Conservation (phyloP, 2,113 vertebrate genomes). For the Arvicanthis niloticus region DNA sequence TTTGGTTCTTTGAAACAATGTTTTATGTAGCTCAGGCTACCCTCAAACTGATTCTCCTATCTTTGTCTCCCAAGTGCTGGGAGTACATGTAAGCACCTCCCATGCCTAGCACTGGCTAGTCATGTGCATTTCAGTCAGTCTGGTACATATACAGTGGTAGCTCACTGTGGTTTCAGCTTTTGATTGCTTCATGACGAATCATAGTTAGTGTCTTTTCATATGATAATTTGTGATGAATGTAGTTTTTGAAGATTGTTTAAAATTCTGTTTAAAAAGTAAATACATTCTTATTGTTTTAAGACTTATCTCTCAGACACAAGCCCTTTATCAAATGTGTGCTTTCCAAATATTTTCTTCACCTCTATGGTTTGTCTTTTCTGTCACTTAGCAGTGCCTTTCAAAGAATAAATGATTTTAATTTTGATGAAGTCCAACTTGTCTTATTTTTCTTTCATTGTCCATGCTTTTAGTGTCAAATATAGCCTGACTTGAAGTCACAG, state of each 20-base stretch:
- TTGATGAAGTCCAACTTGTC: neutral
- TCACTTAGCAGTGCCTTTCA: neutral
- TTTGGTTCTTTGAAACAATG: neutral
- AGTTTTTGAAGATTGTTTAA: constrained; percentile 30
- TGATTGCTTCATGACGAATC: neutral
- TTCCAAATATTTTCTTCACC: constrained; percentile 11
- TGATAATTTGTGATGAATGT: neutral
- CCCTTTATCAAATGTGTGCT: neutral
- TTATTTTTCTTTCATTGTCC: neutral
- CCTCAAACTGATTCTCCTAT: neutral
- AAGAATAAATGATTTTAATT: constrained; percentile 28
- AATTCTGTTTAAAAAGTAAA: constrained; percentile 7
- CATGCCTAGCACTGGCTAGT: neutral
- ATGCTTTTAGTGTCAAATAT: neutral
- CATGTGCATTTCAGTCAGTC: neutral
- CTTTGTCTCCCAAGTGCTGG: neutral
- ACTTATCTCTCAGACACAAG: neutral
- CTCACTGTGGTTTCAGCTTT: neutral
- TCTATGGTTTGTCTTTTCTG: neutral
- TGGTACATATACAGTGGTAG: neutral
- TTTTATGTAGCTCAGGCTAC: neutral
- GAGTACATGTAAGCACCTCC: neutral
- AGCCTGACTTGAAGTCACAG: neutral
- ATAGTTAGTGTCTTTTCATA: neutral
- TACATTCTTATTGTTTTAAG: neutral